Evolutionary conservation across 1,140 invertebrate species (phyloP), one percentile per base, ranked within the genome.

Genomic region (Asobara japonica): DNA sequence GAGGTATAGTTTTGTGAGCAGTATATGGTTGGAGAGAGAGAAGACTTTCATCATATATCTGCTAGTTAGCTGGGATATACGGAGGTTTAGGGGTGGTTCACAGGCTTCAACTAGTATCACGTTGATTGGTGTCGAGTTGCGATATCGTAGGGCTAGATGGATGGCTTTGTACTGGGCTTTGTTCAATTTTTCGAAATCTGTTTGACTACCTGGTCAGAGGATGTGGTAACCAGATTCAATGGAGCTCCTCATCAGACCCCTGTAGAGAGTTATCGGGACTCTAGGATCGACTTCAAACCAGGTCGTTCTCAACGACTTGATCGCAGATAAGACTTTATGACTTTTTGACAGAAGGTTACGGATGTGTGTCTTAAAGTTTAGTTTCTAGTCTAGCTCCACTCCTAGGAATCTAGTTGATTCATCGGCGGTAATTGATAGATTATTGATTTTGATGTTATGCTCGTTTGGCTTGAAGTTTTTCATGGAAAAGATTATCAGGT

Each of bases 261-360:
- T 22, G 13, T 71, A 71, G 1, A 71, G 5, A 8, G 13, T 45
- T 10, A 62, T 30, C 6, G 65, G 10, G 0, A 64, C 6, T 16
- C 20, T 22, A 2, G 69, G 69, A 25, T 71, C 36, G 1, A 38
- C 69, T 45, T 61, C 60, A 36, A 38, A 65, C 33, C 36, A 64
- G 2, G 69, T 71, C 1, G 18, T 6, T 29, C 69, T 41, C 0
- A 71, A 27, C 10, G 8, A 41, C 0, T 38, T 71, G 5, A 71
- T 31, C 11, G 45, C 65, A 11, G 33, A 27, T 5, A 71, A 5
- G 3, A 36, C 8, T 25, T 48, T 20, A 10, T 20, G 16, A n/a
- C 27, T 71, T 65, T 64, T 6, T 16, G 4, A 2, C 10, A 16
- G 3, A n/a, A 65, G 25, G 1, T 8, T 16, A 0, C 65, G 22